phyloP scores from a whole-genome alignment of 1,140 invertebrate species.

The Galendromus occidentalis region DNA sequence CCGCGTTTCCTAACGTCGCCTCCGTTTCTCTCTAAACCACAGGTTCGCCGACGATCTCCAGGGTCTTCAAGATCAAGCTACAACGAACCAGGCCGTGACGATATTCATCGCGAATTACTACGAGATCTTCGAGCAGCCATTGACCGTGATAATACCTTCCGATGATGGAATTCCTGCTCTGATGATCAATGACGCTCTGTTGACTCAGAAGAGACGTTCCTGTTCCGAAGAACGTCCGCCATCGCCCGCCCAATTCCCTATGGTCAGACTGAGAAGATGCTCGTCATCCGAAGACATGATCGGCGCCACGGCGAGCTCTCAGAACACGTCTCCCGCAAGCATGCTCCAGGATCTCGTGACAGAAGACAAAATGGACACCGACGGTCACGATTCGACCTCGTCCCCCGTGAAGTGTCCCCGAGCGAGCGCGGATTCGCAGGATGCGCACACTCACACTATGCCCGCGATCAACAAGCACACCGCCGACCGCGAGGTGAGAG shows the following conservation, averaged over 20 bases:
- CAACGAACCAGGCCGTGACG: conserved; percentile 27
- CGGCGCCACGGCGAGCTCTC: not conserved
- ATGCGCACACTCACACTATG: not conserved
- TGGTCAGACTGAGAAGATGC: not conserved
- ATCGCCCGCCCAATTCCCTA: not conserved
- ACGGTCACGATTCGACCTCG: not conserved
- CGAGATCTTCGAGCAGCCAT: conserved; percentile 20
- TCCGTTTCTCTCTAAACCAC: not conserved
- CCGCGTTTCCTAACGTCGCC: not conserved
- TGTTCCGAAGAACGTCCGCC: not conserved
- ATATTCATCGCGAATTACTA: conserved; percentile 27
- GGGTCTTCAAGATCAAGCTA: conserved; percentile 27
- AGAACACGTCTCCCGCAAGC: not conserved
- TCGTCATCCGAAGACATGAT: not conserved
- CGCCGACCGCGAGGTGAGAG: no score
- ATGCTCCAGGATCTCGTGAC: not conserved
- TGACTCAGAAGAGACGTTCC: not conserved
- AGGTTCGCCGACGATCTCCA: conserved; percentile 11
- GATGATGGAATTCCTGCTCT: not conserved
- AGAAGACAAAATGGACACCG: conserved; percentile 4
- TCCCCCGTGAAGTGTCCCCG: not conserved
- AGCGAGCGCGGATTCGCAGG: not conserved
- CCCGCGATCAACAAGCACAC: not conserved
- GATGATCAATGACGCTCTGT: conserved; percentile 4
- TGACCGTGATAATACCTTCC: not conserved